Base-by-base conservation (phyloP, 2,113 vertebrate species). In the Gnathonemus echidnorhynchus region DNA sequence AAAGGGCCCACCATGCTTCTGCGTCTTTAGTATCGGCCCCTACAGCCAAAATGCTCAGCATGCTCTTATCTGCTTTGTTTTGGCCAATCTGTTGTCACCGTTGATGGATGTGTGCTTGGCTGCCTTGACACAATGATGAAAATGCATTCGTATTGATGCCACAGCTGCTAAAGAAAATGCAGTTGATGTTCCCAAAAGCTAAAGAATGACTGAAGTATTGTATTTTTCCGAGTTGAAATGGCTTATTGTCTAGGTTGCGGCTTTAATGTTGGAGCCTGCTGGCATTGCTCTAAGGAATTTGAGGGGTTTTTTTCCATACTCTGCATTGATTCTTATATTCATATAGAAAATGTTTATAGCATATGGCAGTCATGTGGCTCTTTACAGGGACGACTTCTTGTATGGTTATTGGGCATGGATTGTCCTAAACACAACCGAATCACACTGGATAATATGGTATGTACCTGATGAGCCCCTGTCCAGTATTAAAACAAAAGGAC, bases 51-150 rank as follows among this genome's bases (percentile, higher is more conserved):
- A 77, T n/a, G 13, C 31, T 27, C 88, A 53, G 27, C 83, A 88
- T 39, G 39, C 88, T 70, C 42, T 74, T 89, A 42, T 88, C 88
- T 85, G 58, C 83, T 88, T 88, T 88, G 42, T 48, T 42, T 87
- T 56, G 6, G 39, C 21, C 88, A 50, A 11, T 52, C 58, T 58
- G 84, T 74, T 91, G 83, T 87, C 74, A 86, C 58, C 10, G 7
- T 66, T 89, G 88, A 91, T 89, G 90, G 80, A 89, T 89, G 90
- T 66, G 50, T 85, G 62, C 31, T 52, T 48, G 87, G 42, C n/a
- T 56, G 90, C 85, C 85, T 86, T 91, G 90, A 89, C 90, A 91
- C 88, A 46, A 86, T 86, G 52, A 70, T 85, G 90, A 74, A 83
- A 50, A 58, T 58, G 77, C 46, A 27, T 85, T 70, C 80, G 50